Conservation (phyloP, 2,113 vertebrate species). For the Cyanoderma ruficeps region DNA sequence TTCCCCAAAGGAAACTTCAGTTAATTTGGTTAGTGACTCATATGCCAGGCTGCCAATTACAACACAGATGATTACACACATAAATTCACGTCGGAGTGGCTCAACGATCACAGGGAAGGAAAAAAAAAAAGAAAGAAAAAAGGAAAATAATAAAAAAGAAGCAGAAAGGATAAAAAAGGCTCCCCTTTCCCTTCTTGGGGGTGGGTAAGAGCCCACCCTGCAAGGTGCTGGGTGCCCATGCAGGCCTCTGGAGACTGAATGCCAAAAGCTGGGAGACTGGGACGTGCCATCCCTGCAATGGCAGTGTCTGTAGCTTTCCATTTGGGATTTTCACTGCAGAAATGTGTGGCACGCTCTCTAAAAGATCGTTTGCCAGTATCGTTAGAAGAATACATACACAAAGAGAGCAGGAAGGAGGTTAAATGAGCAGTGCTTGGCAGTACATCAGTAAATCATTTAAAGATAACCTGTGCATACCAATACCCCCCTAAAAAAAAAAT, state of each 20-base stretch:
- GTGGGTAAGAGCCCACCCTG: background rate
- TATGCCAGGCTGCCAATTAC: constrained; percentile 77
- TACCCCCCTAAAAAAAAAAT: background rate
- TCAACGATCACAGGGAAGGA: background rate
- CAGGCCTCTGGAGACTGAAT: background rate
- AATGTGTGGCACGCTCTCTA: background rate
- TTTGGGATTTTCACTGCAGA: background rate
- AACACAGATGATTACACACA: constrained; percentile 75
- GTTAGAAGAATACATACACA: background rate
- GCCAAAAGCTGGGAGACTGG: background rate
- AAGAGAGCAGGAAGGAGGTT: constrained; percentile 17
- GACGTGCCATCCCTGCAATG: background rate
- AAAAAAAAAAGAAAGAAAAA: background rate
- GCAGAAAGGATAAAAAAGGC: background rate
- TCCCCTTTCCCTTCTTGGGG: background rate
- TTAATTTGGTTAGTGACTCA: constrained; percentile 81
- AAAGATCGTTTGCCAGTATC: background rate
- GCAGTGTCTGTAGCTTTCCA: background rate
- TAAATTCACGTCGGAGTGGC: constrained; percentile 54
- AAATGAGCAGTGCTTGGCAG: constrained; percentile 34
- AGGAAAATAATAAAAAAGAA: background rate
- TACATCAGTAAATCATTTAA: constrained; percentile 39
- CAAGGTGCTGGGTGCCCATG: background rate
- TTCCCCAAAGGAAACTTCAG: constrained; percentile 82
- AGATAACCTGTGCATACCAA: constrained; percentile 53